These are phyloP conservation scores for Buphagus erythrorhynchus DNA, from an alignment of 2,797 vertebrate genomes.

Conservation along the genomic window DNA sequence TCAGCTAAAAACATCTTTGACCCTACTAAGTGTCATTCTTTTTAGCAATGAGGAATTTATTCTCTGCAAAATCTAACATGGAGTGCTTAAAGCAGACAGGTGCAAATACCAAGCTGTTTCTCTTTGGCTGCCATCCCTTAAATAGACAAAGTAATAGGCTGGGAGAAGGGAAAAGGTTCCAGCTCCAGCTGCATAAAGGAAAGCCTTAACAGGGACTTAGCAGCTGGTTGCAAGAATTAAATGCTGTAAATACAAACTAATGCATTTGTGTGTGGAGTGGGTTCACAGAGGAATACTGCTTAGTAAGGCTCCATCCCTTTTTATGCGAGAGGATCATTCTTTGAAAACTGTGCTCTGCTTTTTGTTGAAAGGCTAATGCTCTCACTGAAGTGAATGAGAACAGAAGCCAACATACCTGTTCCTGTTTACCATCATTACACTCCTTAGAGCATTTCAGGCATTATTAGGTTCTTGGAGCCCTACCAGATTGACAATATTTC, in stretches of 20 bases:
- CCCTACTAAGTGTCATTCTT: background rate
- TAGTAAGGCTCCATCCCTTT: background rate
- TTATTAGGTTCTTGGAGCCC: conserved; percentile 65
- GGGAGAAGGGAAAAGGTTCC: conserved; percentile 46
- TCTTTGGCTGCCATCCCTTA: conserved; percentile 67
- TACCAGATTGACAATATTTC: conserved; percentile 69
- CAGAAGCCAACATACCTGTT: conserved; percentile 68
- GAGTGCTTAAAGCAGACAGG: conserved; percentile 68
- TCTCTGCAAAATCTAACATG: conserved; percentile 2
- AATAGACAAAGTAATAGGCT: conserved; percentile 48
- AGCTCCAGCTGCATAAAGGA: conserved; percentile 57
- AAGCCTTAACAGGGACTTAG: conserved; percentile 47
- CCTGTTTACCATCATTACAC: conserved; percentile 45
- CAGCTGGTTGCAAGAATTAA: conserved; percentile 67
- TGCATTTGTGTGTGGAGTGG: background rate
- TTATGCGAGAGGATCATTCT: background rate
- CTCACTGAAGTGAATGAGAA: conserved; percentile 23
- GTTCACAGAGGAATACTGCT: background rate
- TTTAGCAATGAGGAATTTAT: conserved; percentile 52
- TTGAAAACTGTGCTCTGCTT: conserved; percentile 10
- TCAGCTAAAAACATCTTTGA: background rate
- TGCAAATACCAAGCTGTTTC: conserved; percentile 74
- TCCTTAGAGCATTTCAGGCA: conserved; percentile 63
- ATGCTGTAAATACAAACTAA: conserved; percentile 22
- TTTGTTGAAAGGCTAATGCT: conserved; percentile 34